phyloP scores from a whole-genome alignment of 2,888 invertebrate genomes.

The Spilarctia lutea region DNA sequence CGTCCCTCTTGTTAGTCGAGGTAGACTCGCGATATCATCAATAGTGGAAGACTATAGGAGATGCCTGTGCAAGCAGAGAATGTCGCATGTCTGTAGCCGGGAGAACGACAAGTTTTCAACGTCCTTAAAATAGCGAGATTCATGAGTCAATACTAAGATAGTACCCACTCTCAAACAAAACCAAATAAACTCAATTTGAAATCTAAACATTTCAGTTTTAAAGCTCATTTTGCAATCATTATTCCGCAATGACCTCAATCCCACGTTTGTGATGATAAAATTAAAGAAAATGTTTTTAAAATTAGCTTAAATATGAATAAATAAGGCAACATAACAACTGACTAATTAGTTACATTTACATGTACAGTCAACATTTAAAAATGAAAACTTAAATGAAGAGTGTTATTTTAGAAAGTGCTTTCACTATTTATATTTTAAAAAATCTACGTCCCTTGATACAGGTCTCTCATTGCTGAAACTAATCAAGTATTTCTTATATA shows the following conservation, averaged over 20 bases:
- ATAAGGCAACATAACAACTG: conserved; percentile 60
- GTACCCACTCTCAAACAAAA: background rate
- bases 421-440: background rate
- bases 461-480: too few relatives aligned
- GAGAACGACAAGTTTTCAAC: background rate
- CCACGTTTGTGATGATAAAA: conserved; percentile 48
- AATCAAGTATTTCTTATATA: too few relatives aligned
- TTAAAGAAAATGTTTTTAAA: conserved; percentile 36
- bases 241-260: conserved; percentile 4
- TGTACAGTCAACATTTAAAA: conserved; percentile 28
- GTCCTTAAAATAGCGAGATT: background rate
- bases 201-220: background rate
- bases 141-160: background rate
- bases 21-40: background rate
- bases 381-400: background rate
- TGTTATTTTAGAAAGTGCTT: background rate
- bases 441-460: too few relatives aligned
- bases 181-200: background rate
- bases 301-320: conserved; percentile 54
- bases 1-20: background rate
- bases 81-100: background rate
- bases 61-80: background rate
- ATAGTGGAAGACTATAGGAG: background rate
- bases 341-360: conserved; percentile 39
- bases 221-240: conserved; percentile 3